Evolutionary conservation across 2,113 vertebrate species (phyloP).

Genomic region (Elaphurus davidianus): DNA sequence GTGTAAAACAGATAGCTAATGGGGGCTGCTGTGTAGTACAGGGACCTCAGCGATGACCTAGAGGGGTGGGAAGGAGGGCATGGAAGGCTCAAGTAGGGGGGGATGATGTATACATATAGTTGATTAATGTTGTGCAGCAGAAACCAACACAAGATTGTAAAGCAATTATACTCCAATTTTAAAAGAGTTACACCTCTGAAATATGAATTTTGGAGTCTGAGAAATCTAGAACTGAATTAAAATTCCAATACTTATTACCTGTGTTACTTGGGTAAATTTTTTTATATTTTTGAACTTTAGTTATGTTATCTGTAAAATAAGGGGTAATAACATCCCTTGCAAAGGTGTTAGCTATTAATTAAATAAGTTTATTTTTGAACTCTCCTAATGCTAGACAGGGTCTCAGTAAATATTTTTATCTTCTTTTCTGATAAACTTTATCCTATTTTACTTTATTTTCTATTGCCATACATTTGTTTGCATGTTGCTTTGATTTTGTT

Average conservation of each 20-base stretch:
- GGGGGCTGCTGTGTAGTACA: not conserved
- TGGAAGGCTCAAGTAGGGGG: not conserved
- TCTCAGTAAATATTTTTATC: not conserved
- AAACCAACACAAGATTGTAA: not conserved
- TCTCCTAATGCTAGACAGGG: not conserved
- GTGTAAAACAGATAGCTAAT: not conserved
- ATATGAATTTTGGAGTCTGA: not conserved
- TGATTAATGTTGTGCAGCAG: not conserved
- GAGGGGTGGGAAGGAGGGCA: not conserved
- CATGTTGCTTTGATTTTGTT: not conserved
- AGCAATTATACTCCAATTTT: not conserved
- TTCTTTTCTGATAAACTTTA: not conserved
- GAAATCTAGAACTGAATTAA: not conserved
- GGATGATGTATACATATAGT: not conserved
- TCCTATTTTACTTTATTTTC: not conserved
- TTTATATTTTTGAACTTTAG: not conserved
- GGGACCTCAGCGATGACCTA: not conserved
- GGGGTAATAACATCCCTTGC: not conserved
- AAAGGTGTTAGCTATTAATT: not conserved
- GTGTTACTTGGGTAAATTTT: not conserved
- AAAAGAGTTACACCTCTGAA: not conserved
- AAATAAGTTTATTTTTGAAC: not conserved
- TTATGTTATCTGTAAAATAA: not conserved
- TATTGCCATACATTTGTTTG: not conserved
- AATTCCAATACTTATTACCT: not conserved